Base-by-base conservation (phyloP, 2,113 vertebrate genomes). In the Equus przewalskii region DNA sequence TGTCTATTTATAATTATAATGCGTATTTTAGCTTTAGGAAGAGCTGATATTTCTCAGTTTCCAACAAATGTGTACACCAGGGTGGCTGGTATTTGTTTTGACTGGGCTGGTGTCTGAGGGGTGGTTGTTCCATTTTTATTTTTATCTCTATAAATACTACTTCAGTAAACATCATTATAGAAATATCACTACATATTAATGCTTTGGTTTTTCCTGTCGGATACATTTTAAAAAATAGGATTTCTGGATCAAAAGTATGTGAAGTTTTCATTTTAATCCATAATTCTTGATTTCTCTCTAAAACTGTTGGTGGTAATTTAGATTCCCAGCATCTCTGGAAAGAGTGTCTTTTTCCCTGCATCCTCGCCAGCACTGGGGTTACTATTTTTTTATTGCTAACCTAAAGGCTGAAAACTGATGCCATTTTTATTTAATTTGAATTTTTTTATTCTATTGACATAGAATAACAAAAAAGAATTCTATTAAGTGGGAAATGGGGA, bases 71-170 rank as follows among this genome's bases (percentile, higher is more conserved):
- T 82, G 88, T 49, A 82, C 18, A 51, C 36, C 36, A 69, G 49
- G 36, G 36, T 44, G 30, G 11, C 56, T 62, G 69, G n/a, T 15
- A 3, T 33, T 24, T 89, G 1, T 73, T 88, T 60, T 67, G 95
- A 80, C 9, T 36, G 18, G 5, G 11, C 14, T 72, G n/a, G 7
- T 67, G 6, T 46, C 49, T 65, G 36, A 95, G 46, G 44, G 26
- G 26, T 70, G 75, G 65, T n/a, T 92, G 15, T 89, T 82, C 85
- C 83, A 41, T 78, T 82, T 83, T 76, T 33, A 88, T 83, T 79
- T 83, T 56, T 84, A 51, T 54, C 70, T 89, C 7, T 56, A 41
- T 79, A 85, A 70, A 49, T 80, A 86, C 28, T 54, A 44, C 62
- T 78, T 64, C 6, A 82, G n/a, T 60, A 72, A 94, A 85, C 58